These are phyloP conservation scores for Heteractis magnifica DNA, from an alignment of 92 coral and sea anemone genomes.

Conservation along the genomic window DNA sequence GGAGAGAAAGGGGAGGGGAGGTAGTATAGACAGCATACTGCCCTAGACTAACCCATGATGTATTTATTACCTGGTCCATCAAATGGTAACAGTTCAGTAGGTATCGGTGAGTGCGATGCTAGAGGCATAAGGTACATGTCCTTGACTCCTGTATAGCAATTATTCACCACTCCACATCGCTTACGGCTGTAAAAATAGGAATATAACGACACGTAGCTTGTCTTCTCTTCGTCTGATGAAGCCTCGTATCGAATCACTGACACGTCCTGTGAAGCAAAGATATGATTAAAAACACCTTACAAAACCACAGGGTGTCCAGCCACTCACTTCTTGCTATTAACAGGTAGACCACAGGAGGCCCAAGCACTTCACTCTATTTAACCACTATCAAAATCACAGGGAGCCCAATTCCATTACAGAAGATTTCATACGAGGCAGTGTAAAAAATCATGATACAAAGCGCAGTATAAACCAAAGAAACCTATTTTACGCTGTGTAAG, in stretches of 20 bases:
- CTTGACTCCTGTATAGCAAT: slow-evolving; percentile 88
- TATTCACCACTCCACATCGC: slow-evolving; percentile 97
- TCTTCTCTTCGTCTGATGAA: slow-evolving; percentile 90
- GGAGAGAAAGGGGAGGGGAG: too few species aligned
- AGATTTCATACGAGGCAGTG: too few species aligned
- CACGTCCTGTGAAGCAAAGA: slow-evolving; percentile 63
- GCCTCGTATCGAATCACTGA: slow-evolving; percentile 91
- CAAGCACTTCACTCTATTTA: too few species aligned
- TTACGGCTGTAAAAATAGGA: slow-evolving; percentile 98
- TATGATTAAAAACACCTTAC: background rate
- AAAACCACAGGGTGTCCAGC: background rate
- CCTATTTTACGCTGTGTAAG: too few species aligned
- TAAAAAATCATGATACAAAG: too few species aligned
- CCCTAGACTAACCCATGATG: background rate
- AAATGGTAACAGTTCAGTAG: slow-evolving; percentile 84
- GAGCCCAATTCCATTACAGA: too few species aligned
- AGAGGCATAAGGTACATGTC: slow-evolving; percentile 95
- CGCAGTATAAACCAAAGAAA: too few species aligned
- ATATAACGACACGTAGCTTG: slow-evolving; percentile 88
- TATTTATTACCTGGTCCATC: slow-evolving; percentile 87
- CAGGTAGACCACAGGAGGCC: too few species aligned
- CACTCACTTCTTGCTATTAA: too few species aligned
- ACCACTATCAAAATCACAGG: too few species aligned
- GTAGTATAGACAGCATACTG: too few species aligned
- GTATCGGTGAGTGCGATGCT: slow-evolving; percentile 85